Evolutionary conservation across 2,888 invertebrate genomes (phyloP).

Genomic region (Monoplex corrugatus): DNA sequence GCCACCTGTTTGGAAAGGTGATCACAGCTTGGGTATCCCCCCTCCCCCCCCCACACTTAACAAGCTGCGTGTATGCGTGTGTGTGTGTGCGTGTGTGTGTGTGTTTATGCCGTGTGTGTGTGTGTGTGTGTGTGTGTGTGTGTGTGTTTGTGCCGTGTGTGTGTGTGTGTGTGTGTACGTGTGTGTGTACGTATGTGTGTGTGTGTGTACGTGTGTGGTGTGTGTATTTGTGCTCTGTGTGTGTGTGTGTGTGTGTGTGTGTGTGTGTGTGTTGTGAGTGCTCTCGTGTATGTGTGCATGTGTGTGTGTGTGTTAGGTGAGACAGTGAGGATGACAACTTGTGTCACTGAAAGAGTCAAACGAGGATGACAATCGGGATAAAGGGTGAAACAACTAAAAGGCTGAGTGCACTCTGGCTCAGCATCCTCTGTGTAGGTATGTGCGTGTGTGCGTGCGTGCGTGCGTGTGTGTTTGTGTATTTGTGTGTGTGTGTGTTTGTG

Average conservation of each 20-base stretch:
- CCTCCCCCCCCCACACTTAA: not conserved
- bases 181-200: slow-evolving; percentile 2
- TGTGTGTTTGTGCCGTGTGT: no score
- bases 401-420: no score
- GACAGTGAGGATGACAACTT: no score
- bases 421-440: not conserved
- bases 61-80: not conserved
- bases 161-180: no score
- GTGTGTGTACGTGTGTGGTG: slow-evolving; percentile 3
- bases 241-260: not conserved
- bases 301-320: not conserved
- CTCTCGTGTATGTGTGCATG: not conserved
- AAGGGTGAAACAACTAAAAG: no score
- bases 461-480: not conserved
- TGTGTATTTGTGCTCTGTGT: no score
- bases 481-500: not conserved
- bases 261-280: not conserved
- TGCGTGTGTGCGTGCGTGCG: not conserved
- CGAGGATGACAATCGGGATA: no score
- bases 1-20: no score
- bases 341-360: no score
- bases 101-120: not conserved
- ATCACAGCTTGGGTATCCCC: no score
- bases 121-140: not conserved
- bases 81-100: not conserved